Evolutionary conservation across 2,888 invertebrate species (phyloP).

Genomic region (Scaptomyza cyrtandrae): DNA sequence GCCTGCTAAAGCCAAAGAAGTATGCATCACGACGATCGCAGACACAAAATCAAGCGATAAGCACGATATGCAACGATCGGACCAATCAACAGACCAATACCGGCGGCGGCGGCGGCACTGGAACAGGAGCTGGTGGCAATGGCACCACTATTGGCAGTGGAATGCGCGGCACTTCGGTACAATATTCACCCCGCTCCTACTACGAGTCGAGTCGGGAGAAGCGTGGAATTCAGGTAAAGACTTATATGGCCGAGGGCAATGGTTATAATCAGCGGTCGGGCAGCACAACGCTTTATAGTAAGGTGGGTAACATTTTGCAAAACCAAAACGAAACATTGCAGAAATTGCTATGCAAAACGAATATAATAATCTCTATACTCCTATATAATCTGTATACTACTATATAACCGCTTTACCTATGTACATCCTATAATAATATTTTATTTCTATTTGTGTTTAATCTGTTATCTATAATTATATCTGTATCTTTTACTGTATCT

Average conservation of each 20-base stretch:
- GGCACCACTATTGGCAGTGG: constrained; percentile 63
- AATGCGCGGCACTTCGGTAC: constrained; percentile 83
- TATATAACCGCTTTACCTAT: not conserved
- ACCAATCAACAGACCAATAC: constrained; percentile 85
- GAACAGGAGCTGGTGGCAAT: constrained; percentile 49
- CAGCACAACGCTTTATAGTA: constrained; percentile 92
- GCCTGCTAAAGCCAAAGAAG: constrained; percentile 89
- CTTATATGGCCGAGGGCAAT: constrained; percentile 97
- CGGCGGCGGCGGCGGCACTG: constrained; percentile 67
- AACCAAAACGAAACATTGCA: constrained; percentile 61
- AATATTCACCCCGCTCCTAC: constrained; percentile 85
- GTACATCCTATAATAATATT: constrained; percentile 4
- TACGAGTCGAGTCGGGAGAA: constrained; percentile 85
- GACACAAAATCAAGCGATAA: constrained; percentile 85
- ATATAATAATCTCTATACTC: constrained; percentile 39
- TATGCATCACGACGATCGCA: constrained; percentile 87
- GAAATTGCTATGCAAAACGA: constrained; percentile 58
- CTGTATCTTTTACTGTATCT: constrained; percentile 13
- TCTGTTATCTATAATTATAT: constrained; percentile 5
- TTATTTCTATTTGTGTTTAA: not conserved
- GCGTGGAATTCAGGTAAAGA: constrained; percentile 96
- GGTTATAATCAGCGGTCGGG: constrained; percentile 90
- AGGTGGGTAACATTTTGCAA: constrained; percentile 88
- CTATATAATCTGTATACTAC: constrained; percentile 10
- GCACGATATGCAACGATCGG: constrained; percentile 85